A percentile compares a stretch with the other conserved stretches of the same genome.
Evolutionary conservation across 2,888 invertebrate genomes (phyloP).

Genomic region (Acanthosepion esculentum): DNA sequence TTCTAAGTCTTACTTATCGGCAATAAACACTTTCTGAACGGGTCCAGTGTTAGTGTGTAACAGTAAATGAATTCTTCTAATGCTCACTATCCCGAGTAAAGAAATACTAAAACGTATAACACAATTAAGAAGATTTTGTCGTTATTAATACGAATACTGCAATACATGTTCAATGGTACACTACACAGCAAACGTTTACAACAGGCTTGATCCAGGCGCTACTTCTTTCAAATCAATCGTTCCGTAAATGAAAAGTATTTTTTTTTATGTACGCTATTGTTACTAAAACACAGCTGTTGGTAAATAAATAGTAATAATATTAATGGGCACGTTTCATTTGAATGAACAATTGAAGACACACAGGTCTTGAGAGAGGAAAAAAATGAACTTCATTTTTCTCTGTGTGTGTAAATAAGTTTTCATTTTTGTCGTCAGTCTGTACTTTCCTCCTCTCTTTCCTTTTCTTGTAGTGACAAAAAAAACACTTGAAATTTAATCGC

Average conservation of each 20-base stretch:
- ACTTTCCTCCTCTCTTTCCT: neutral
- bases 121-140: neutral
- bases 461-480: neutral
- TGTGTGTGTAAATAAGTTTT: neutral
- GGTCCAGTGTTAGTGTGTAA: neutral
- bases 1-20: neutral
- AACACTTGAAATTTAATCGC: neutral
- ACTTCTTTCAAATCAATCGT: neutral
- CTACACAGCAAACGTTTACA: neutral
- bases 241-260: neutral
- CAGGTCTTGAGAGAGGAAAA: neutral
- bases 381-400: neutral
- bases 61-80: neutral
- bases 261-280: neutral
- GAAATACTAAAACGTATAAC: neutral
- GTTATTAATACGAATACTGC: neutral
- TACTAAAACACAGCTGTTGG: neutral
- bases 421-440: neutral
- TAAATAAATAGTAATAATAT: too few species aligned
- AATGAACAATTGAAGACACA: neutral
- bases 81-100: neutral
- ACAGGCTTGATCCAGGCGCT: neutral
- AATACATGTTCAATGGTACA: neutral
- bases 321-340: neutral
- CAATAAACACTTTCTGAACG: neutral